These are phyloP conservation scores for Dendrocincla tyrannina DNA, from an alignment of 2,797 vertebrate genomes.

Conservation along the genomic window DNA sequence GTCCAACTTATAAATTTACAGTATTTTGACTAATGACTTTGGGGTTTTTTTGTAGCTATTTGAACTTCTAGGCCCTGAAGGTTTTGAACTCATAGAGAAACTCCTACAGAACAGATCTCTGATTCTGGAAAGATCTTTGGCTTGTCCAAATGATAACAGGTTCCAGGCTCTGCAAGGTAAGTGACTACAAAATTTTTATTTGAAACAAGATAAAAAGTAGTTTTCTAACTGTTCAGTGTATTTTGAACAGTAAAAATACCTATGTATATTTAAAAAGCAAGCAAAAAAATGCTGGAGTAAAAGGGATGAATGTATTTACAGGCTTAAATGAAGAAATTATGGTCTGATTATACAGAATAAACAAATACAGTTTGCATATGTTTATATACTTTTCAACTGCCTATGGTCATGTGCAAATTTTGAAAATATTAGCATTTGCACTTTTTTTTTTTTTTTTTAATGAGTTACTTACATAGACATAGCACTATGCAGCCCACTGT, in stretches of 20 bases:
- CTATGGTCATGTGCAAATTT: background rate
- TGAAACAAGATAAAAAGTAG: background rate
- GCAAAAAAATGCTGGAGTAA: background rate
- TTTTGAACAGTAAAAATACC: background rate
- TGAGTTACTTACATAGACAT: background rate
- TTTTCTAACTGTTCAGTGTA: background rate
- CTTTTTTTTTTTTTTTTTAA: background rate
- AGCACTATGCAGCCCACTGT: background rate
- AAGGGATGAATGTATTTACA: background rate
- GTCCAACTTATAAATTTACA: background rate
- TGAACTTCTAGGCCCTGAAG: slow-evolving; percentile 92
- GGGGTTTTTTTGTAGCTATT: slow-evolving; percentile 81
- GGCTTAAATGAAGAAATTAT: background rate
- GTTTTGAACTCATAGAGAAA: slow-evolving; percentile 92
- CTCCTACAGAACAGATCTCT: slow-evolving; percentile 87
- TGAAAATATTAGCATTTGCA: background rate
- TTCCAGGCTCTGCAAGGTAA: slow-evolving; percentile 83
- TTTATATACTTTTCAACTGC: background rate
- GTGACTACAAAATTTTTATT: background rate
- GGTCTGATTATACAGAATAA: background rate
- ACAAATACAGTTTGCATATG: background rate
- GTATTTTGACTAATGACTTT: background rate
- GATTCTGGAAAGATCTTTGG: slow-evolving; percentile 86
- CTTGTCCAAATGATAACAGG: slow-evolving; percentile 78
- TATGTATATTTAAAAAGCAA: background rate